Conservation (phyloP, 2,888 invertebrate genomes). For the Drosophila sordidapex region DNA sequence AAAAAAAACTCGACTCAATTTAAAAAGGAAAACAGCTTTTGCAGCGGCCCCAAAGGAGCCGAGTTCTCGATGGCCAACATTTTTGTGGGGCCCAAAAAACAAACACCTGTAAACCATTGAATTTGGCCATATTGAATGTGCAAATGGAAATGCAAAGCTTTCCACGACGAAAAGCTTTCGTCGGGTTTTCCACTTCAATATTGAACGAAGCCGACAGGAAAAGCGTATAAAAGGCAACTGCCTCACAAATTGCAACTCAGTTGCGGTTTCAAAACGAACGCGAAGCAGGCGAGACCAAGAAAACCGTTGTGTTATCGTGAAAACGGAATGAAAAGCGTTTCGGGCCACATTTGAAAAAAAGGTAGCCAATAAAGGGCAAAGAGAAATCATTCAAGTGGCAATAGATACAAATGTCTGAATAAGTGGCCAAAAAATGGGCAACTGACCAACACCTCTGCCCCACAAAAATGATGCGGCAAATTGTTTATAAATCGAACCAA, state of each 20-base stretch:
- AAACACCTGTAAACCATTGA: constrained; percentile 74
- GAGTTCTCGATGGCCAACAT: constrained; percentile 5
- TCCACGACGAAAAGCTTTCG: constrained; percentile 32
- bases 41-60: constrained; percentile 21
- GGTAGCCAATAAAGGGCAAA: constrained; percentile 10
- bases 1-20: constrained; percentile 12
- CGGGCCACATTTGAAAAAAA: constrained; percentile 25
- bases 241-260: constrained; percentile 67
- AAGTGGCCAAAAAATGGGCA: constrained; percentile 30
- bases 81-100: constrained; percentile 51
- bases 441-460: constrained; percentile 3
- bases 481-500: background rate
- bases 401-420: constrained; percentile 47
- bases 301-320: constrained; percentile 28
- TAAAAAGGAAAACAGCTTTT: constrained; percentile 36
- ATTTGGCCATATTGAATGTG: constrained; percentile 24
- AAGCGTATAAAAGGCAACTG: constrained; percentile 67
- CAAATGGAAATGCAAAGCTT: constrained; percentile 51
- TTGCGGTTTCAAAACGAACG: constrained; percentile 69
- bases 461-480: constrained; percentile 22
- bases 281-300: constrained; percentile 12
- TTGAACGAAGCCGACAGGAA: constrained; percentile 63
- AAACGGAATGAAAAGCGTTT: constrained; percentile 35
- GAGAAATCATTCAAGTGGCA: constrained; percentile 31
- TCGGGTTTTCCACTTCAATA: constrained; percentile 60